A percentile compares a stretch with the other conserved stretches of the same genome.
phyloP scores from a whole-genome alignment of 2,888 invertebrate species.

The Cataglyphis altisquamis region DNA sequence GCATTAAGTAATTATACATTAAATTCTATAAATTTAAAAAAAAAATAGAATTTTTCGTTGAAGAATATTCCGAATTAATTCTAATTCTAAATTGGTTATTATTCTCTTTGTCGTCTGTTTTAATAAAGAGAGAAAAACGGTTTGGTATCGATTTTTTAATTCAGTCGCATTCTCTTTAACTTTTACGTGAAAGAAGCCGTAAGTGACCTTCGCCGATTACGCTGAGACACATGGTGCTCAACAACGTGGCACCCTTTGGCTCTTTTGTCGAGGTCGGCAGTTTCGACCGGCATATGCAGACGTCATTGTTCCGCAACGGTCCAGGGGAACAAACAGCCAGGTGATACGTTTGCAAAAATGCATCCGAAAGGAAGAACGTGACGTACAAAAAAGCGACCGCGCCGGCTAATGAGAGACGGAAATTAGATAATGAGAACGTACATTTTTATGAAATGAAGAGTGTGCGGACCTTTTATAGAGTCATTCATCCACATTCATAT shows the following conservation, averaged over 20 bases:
- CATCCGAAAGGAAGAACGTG: constrained; percentile 38
- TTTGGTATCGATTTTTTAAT: constrained; percentile 30
- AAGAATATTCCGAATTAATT: background rate
- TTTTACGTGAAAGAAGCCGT: constrained; percentile 4
- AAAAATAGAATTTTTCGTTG: background rate
- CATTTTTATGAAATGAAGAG: constrained; percentile 43
- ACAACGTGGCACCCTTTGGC: constrained; percentile 45
- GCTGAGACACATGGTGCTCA: constrained; percentile 18
- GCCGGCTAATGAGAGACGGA: constrained; percentile 44
- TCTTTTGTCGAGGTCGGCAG: constrained; percentile 44
- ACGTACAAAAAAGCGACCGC: constrained; percentile 32
- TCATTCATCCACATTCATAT: constrained; percentile 20
- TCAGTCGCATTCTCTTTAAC: constrained; percentile 2
- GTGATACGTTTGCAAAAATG: constrained; percentile 53
- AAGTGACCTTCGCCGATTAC: constrained; percentile 36
- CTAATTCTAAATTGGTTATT: background rate
- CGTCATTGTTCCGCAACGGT: constrained; percentile 37
- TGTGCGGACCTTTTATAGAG: constrained; percentile 1
- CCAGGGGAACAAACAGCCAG: constrained; percentile 54
- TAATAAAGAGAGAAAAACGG: background rate
- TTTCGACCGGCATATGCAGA: constrained; percentile 49
- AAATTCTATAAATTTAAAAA: background rate
- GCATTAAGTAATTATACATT: background rate
- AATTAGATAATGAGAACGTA: constrained; percentile 54
- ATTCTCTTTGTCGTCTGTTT: background rate